Percentiles rank a stretch among this genome's conserved stretches.
These are phyloP conservation scores for Chromobotia macracanthus DNA, from an alignment of 2,797 vertebrate species.

Conservation along the genomic window DNA sequence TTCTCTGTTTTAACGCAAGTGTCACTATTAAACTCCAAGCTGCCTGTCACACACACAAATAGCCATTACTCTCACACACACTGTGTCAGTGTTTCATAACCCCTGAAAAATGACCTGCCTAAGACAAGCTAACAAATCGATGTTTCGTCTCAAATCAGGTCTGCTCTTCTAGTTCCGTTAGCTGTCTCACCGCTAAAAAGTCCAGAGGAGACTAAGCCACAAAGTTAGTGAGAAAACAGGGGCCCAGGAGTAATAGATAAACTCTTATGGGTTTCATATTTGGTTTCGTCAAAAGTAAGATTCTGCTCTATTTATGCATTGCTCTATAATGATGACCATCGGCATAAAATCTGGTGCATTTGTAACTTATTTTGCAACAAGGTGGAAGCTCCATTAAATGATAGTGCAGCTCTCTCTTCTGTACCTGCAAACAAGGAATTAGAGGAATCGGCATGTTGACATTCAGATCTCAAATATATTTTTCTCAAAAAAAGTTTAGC, in stretches of 20 bases:
- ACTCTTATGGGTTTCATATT: not conserved
- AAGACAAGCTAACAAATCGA: constrained; percentile 15
- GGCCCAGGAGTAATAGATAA: not conserved
- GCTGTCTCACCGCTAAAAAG: not conserved
- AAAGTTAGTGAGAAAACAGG: not conserved
- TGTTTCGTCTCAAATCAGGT: constrained; percentile 29
- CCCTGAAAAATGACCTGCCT: constrained; percentile 27
- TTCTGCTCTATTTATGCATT: not conserved
- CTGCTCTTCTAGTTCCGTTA: constrained; percentile 8
- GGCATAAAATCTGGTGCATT: too few species aligned
- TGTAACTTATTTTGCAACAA: too few species aligned
- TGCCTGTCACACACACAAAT: constrained; percentile 33
- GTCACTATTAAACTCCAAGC: constrained; percentile 46
- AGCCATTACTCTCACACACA: not conserved
- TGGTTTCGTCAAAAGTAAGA: not conserved
- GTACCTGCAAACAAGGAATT: too few species aligned
- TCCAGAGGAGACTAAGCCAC: not conserved
- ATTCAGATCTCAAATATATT: too few species aligned
- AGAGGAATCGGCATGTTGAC: too few species aligned
- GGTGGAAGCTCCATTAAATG: too few species aligned
- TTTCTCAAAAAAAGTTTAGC: too few species aligned
- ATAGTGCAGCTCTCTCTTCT: too few species aligned
- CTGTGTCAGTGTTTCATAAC: constrained; percentile 6
- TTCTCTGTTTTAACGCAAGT: constrained; percentile 50
- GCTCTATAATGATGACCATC: too few species aligned